phyloP scores from a whole-genome alignment of 2,888 invertebrate species.

The Teinopalpus imperialis region DNA sequence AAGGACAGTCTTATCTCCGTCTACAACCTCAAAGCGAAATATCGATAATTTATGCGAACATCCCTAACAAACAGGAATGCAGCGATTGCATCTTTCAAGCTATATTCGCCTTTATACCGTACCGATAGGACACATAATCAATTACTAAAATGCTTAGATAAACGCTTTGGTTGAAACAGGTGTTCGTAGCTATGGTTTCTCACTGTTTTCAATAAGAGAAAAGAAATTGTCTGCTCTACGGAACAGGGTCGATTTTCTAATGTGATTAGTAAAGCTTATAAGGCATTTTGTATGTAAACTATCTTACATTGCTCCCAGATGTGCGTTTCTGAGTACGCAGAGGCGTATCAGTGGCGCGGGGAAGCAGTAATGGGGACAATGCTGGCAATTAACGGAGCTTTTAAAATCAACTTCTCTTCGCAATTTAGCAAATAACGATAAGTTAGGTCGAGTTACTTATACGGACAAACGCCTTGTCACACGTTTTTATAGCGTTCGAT shows the following conservation, averaged over 20 bases:
- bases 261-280: slow-evolving; percentile 27
- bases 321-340: slow-evolving; percentile 68
- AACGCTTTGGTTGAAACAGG: slow-evolving; percentile 76
- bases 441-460: slow-evolving; percentile 2
- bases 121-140: slow-evolving; percentile 31
- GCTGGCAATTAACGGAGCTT: slow-evolving; percentile 65
- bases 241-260: slow-evolving; percentile 33
- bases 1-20: slow-evolving; percentile 60
- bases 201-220: slow-evolving; percentile 25
- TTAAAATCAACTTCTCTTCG: slow-evolving; percentile 39
- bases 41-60: slow-evolving; percentile 81
- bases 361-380: slow-evolving; percentile 62
- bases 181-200: slow-evolving; percentile 66
- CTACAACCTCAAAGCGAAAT: slow-evolving; percentile 63
- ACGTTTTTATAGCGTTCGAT: not conserved
- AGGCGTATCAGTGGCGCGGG: slow-evolving; percentile 66
- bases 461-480: slow-evolving; percentile 1
- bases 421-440: slow-evolving; percentile 26
- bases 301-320: slow-evolving; percentile 75
- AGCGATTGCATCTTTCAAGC: slow-evolving; percentile 32
- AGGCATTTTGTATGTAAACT: slow-evolving; percentile 38
- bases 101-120: slow-evolving; percentile 38
- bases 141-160: slow-evolving; percentile 40
- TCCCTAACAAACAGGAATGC: slow-evolving; percentile 77
- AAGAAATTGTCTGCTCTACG: slow-evolving; percentile 12